Base-by-base conservation (phyloP, 2,888 invertebrate genomes). In the Nemurella pictetii region DNA sequence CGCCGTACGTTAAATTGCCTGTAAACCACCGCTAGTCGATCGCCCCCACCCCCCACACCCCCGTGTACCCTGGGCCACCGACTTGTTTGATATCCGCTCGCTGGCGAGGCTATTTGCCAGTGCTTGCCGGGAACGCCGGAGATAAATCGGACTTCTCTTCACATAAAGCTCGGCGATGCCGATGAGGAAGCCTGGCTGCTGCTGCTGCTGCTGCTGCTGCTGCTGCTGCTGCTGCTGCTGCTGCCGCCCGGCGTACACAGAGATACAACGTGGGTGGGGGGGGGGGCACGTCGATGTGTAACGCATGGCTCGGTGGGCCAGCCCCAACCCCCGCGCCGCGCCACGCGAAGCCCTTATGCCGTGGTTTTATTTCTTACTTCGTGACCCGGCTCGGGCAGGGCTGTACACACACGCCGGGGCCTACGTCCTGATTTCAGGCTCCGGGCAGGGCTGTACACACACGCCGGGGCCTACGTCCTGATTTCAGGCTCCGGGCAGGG, bases 81-180 rank as follows among this genome's bases (percentile, higher is more conserved):
- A 20, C 55, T 12, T 55, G 55, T 55, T 55, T 55, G 55, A 55
- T 55, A 55, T 55, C 55, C 55, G 55, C 55, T 20, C 2, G 35
- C 35, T 7, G 35, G 5, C 35, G 28, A 77, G 74, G 77, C 27
- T 77, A 77, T 77, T 77, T 77, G 77, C 77, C 77, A 77, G 77
- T 4, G 77, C 26, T 27, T 4, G 25, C n/a, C 5, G 20, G 73
- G 25, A 20, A 7, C 20, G 75, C 20, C 15, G 30, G 30, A 78
- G 78, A 78, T 78, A 78, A 78, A 78, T 78, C 78, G 78, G 78
- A 28, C 78, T 29, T 78, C 78, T 78, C 78, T 78, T 78, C 28
- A 78, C 78, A 78, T 78, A 78, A 78, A 78, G 78, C 78, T 78
- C n/a, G 29, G 4, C 78, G 28, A 4, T 25, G 15, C 28, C 78